Percentiles rank a stretch among this genome's conserved stretches.
These are phyloP conservation scores for Stichopus chloronotus DNA, from an alignment of 35 echinoderm and acorn worm species.

Conservation along the genomic window DNA sequence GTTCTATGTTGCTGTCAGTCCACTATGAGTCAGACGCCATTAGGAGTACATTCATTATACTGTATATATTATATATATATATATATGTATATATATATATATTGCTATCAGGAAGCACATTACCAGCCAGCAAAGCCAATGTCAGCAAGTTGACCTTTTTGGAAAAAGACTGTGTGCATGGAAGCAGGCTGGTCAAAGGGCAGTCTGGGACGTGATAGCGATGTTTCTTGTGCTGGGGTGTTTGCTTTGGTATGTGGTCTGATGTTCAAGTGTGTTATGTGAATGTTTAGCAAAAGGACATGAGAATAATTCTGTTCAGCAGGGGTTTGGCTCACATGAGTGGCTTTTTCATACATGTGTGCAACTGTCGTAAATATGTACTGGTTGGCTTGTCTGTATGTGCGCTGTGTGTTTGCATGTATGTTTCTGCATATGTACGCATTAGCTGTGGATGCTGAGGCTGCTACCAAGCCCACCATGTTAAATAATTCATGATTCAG, in stretches of 20 bases:
- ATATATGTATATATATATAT: neutral
- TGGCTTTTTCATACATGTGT: conserved; percentile 17
- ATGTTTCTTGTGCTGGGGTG: neutral
- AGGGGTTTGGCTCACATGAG: neutral
- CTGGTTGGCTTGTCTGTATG: neutral
- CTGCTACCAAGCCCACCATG: neutral
- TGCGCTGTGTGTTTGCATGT: neutral
- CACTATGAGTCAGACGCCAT: conserved; percentile 35
- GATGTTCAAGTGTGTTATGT: conserved; percentile 8
- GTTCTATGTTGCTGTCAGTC: neutral
- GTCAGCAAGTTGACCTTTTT: conserved; percentile 26
- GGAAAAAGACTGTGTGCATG: conserved; percentile 11
- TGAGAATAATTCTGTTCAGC: neutral
- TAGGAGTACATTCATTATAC: conserved; percentile 45
- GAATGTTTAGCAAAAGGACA: neutral
- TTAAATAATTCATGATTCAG: conserved; percentile 15
- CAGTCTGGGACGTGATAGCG: conserved; percentile 29
- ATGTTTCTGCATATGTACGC: neutral
- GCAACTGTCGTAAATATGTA: neutral
- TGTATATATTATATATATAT: neutral
- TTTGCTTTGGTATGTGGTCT: conserved; percentile 47
- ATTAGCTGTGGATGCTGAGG: neutral
- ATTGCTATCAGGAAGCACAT: conserved; percentile 45
- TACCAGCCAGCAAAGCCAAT: conserved; percentile 35
- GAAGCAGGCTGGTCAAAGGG: conserved; percentile 40